phyloP scores from a whole-genome alignment of 92 coral and sea anemone species.

The Diadumene lineata region DNA sequence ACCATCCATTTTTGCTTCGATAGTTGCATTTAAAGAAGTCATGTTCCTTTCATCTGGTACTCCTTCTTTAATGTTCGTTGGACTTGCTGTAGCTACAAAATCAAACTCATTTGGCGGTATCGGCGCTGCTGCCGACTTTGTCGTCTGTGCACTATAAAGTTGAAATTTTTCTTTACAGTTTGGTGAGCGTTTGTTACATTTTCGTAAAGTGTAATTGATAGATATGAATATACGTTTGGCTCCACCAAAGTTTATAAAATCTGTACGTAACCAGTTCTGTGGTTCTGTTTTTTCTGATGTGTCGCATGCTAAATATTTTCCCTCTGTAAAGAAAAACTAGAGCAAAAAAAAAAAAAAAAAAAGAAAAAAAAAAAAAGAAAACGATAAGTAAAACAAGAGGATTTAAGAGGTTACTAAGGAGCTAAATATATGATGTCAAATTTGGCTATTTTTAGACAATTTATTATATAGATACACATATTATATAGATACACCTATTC shows the following conservation, averaged over 20 bases:
- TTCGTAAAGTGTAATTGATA: slow-evolving; percentile 27
- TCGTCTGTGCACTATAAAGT: slow-evolving; percentile 47
- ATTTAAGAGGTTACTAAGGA: too few species aligned
- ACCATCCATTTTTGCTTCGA: slow-evolving; percentile 37
- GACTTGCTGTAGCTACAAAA: slow-evolving; percentile 16
- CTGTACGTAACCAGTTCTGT: slow-evolving; percentile 50
- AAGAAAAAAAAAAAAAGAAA: too few species aligned
- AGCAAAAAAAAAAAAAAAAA: too few species aligned
- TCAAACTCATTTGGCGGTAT: slow-evolving; percentile 22
- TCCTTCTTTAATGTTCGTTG: slow-evolving; percentile 10
- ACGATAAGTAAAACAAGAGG: neutral
- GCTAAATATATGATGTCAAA: too few species aligned
- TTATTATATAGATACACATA: too few species aligned
- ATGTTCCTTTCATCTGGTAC: neutral
- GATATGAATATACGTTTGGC: slow-evolving; percentile 59
- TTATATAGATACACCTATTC: too few species aligned
- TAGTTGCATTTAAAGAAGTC: slow-evolving; percentile 25
- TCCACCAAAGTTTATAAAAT: slow-evolving; percentile 40
- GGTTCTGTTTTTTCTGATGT: neutral
- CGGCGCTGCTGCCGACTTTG: slow-evolving; percentile 19
- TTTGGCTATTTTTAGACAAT: too few species aligned
- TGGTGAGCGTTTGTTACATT: neutral
- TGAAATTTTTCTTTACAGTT: slow-evolving; percentile 48
- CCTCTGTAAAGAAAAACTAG: neutral
- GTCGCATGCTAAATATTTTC: neutral